These are phyloP conservation scores for Allophyes oxyacanthae DNA, from an alignment of 2,888 invertebrate species.

Conservation along the genomic window DNA sequence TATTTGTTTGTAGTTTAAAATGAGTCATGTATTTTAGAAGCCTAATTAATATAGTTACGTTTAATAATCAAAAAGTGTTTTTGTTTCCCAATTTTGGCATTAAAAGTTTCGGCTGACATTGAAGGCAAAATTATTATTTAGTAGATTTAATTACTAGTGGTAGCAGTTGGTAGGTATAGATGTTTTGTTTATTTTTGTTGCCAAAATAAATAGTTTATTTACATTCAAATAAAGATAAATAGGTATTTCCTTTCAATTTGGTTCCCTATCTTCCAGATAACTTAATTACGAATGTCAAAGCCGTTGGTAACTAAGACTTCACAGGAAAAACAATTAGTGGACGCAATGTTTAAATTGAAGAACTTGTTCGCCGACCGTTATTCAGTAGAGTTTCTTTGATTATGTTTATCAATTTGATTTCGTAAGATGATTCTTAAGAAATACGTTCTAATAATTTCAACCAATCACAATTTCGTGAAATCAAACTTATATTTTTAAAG, in stretches of 20 bases:
- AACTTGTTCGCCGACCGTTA: slow-evolving; percentile 24
- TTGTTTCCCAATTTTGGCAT: too few species aligned
- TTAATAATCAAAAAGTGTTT: too few species aligned
- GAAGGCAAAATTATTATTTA: too few species aligned
- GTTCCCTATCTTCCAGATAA: slow-evolving; percentile 18
- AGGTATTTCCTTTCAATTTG: slow-evolving; percentile 25
- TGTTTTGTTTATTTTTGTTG: too few species aligned
- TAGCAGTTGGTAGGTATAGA: too few species aligned
- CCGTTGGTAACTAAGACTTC: slow-evolving; percentile 33
- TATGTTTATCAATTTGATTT: slow-evolving; percentile 32
- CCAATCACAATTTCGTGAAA: too few species aligned
- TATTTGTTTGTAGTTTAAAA: not conserved
- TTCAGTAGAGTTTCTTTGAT: slow-evolving; percentile 23
- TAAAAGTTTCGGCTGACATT: too few species aligned
- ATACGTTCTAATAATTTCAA: too few species aligned
- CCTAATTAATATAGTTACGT: too few species aligned
- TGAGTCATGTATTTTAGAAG: not conserved
- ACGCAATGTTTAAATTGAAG: slow-evolving; percentile 32
- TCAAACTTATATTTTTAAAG: too few species aligned
- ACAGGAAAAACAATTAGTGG: slow-evolving; percentile 39
- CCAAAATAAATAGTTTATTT: not conserved
- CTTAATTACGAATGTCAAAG: slow-evolving; percentile 44
- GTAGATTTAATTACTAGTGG: too few species aligned
- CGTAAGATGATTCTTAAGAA: slow-evolving; percentile 1
- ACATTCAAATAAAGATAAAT: slow-evolving; percentile 19